Percentiles rank a stretch among this genome's conserved stretches.
phyloP scores from a whole-genome alignment of 2,888 invertebrate species.

The Periphyllus acericola region DNA sequence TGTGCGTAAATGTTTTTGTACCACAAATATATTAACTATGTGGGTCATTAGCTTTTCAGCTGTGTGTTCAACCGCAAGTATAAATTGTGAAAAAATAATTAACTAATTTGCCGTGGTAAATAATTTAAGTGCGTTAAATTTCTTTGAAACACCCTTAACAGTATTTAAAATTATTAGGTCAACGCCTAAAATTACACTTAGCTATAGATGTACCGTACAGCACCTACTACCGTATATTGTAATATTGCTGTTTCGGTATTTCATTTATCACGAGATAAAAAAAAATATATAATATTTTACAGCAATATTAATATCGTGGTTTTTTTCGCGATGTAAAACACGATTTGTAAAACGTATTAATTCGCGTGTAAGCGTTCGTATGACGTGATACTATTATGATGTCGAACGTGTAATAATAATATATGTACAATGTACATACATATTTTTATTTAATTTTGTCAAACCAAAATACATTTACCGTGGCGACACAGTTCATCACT shows the following conservation, averaged over 20 bases:
- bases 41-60: constrained; percentile 1
- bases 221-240: too few species aligned
- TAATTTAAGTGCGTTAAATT: background rate
- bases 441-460: background rate
- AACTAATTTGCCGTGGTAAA: background rate
- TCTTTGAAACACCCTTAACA: background rate
- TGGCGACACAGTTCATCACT: background rate
- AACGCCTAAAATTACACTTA: background rate
- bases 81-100: background rate
- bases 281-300: background rate
- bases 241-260: background rate
- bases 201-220: background rate
- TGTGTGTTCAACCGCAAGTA: background rate
- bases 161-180: background rate
- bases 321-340: background rate
- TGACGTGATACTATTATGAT: background rate
- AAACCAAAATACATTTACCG: background rate
- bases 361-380: background rate
- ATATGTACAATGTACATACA: too few species aligned
- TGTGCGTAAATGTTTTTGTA: background rate
- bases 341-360: background rate
- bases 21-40: background rate
- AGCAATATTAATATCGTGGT: background rate
- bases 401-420: too few species aligned
- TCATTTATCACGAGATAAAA: background rate